phyloP scores from a whole-genome alignment of 1,140 invertebrate genomes.

The Temnothorax nylanderi region DNA sequence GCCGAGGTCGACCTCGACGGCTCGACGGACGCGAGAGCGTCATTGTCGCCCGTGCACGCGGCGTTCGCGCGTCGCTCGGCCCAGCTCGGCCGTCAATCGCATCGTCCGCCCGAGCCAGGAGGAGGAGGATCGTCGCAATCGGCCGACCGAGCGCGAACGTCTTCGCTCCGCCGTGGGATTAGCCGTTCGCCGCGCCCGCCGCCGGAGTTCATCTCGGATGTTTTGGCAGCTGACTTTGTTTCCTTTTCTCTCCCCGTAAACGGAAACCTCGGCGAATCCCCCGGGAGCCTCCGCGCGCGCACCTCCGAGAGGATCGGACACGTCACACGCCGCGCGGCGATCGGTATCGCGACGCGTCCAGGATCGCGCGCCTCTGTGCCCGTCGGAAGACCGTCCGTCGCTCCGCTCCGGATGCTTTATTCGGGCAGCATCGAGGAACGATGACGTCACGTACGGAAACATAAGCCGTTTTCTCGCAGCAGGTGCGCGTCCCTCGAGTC shows the following conservation, averaged over 20 bases:
- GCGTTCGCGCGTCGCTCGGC: too few species aligned
- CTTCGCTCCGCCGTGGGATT: constrained; percentile 65
- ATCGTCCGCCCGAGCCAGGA: constrained; percentile 20
- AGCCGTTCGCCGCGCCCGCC: constrained; percentile 64
- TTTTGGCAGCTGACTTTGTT: constrained; percentile 77
- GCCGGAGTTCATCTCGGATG: constrained; percentile 72
- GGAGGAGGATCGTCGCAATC: constrained; percentile 31
- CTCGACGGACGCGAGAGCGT: neutral
- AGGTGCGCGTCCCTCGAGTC: constrained; percentile 53
- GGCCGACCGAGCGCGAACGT: constrained; percentile 15
- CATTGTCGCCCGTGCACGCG: neutral
- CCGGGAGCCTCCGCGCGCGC: neutral
- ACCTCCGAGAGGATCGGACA: neutral
- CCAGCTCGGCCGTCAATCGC: neutral
- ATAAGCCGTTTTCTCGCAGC: constrained; percentile 69
- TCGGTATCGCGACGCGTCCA: neutral
- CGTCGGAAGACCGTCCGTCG: neutral
- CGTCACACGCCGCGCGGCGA: neutral
- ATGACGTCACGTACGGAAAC: constrained; percentile 79
- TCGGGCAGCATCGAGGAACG: constrained; percentile 61
- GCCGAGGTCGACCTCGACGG: neutral
- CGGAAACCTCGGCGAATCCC: constrained; percentile 42
- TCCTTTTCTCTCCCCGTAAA: constrained; percentile 31
- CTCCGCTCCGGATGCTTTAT: constrained; percentile 65
- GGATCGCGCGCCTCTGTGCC: neutral